A percentile compares a stretch with the other conserved stretches of the same genome.
These are phyloP conservation scores for Sorex araneus DNA, from an alignment of 2,113 vertebrate species.

Conservation along the genomic window DNA sequence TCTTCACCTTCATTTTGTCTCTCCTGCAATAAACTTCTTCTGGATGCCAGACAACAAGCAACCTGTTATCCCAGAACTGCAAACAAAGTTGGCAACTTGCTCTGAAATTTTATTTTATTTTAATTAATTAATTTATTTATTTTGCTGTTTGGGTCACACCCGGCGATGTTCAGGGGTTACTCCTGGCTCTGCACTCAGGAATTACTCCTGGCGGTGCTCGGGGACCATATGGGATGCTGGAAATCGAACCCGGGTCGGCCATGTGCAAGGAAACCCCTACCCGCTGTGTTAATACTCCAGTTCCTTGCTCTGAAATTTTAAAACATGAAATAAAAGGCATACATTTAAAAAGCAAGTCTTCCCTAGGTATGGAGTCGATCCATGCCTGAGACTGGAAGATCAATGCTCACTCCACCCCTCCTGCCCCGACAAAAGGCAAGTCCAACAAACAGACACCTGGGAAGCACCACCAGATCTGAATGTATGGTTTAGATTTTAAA, in stretches of 20 bases:
- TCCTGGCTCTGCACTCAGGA: no score
- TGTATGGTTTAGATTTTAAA: slow-evolving; percentile 51
- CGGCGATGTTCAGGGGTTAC: no score
- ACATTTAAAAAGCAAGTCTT: neutral
- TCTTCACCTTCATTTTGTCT: neutral
- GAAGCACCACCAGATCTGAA: slow-evolving; percentile 20
- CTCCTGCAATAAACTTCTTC: neutral
- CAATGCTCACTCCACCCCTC: neutral
- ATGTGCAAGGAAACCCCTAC: no score
- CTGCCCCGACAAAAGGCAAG: neutral
- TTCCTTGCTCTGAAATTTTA: no score
- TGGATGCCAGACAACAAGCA: neutral
- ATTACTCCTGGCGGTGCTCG: no score
- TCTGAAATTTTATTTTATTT: no score
- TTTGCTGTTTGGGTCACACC: no score
- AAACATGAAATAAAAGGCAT: neutral
- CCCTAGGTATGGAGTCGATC: neutral
- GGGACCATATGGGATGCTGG: no score
- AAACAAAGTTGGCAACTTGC: neutral
- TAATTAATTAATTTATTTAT: no score
- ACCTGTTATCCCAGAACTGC: neutral
- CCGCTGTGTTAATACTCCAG: no score
- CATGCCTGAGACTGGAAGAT: neutral
- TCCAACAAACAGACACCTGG: slow-evolving; percentile 3
- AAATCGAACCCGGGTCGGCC: no score